Evolutionary conservation across 2,888 invertebrate species (phyloP).

Genomic region (Stenoptilia bipunctidactyla): DNA sequence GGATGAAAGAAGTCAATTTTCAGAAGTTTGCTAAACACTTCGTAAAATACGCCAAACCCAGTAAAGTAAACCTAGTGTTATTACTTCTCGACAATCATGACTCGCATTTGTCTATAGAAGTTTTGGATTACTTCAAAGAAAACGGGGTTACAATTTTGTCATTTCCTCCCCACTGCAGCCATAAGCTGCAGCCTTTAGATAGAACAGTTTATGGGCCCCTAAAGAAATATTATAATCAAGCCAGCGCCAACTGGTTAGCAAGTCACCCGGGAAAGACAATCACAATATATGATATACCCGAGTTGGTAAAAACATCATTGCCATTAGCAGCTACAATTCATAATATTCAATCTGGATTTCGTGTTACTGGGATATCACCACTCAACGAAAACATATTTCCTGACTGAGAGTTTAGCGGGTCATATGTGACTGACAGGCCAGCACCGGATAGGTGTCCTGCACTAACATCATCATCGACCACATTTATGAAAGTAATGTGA

Average conservation of each 20-base stretch:
- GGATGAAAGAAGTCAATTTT: constrained; percentile 17
- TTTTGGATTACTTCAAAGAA: constrained; percentile 15
- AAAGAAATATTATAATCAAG: constrained; percentile 13
- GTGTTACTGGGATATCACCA: constrained; percentile 18
- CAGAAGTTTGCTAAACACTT: constrained; percentile 17
- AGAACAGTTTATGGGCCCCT: constrained; percentile 16
- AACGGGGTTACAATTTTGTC: constrained; percentile 13
- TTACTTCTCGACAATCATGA: constrained; percentile 18
- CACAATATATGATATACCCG: constrained; percentile 16
- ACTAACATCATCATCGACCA: too few species aligned
- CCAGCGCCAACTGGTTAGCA: constrained; percentile 9
- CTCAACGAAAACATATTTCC: constrained; percentile 17
- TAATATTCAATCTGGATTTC: constrained; percentile 18
- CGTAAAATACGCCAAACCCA: constrained; percentile 15
- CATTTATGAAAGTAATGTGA: too few species aligned
- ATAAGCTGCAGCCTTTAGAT: constrained; percentile 16
- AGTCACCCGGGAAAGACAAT: constrained; percentile 14
- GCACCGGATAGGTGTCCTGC: background rate
- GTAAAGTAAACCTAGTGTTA: constrained; percentile 13
- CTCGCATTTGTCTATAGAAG: constrained; percentile 15
- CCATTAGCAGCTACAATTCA: constrained; percentile 15
- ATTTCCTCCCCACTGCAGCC: constrained; percentile 14
- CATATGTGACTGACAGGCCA: constrained; percentile 15
- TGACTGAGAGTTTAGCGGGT: constrained; percentile 15
- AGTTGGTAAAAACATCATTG: constrained; percentile 13